These are phyloP conservation scores for Mythimna albipuncta DNA, from an alignment of 2,888 invertebrate species.

Conservation along the genomic window DNA sequence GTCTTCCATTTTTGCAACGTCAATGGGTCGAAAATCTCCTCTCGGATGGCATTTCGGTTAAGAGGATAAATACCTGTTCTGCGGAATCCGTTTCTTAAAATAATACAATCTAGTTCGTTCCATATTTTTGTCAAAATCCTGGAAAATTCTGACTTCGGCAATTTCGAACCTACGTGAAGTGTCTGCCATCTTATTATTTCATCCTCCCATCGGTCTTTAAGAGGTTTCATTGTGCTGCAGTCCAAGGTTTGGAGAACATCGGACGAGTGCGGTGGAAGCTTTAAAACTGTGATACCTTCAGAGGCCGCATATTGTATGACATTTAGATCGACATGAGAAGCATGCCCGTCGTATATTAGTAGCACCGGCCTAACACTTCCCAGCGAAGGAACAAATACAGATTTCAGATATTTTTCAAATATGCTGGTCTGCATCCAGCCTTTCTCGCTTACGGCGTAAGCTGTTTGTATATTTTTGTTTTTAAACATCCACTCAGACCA, in stretches of 20 bases:
- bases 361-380: slow-evolving; percentile 22
- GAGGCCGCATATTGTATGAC: slow-evolving; percentile 67
- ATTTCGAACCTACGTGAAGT: slow-evolving; percentile 54
- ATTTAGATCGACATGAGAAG: slow-evolving; percentile 54
- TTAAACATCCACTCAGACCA: slow-evolving; percentile 9
- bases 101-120: slow-evolving; percentile 24
- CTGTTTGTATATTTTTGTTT: slow-evolving; percentile 17
- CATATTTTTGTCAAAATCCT: slow-evolving; percentile 41
- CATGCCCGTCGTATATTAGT: slow-evolving; percentile 36
- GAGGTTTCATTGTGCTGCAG: slow-evolving; percentile 64
- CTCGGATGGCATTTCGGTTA: slow-evolving; percentile 27
- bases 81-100: slow-evolving; percentile 57
- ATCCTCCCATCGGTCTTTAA: slow-evolving; percentile 59
- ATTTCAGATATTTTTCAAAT: slow-evolving; percentile 65
- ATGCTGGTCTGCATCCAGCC: slow-evolving; percentile 60
- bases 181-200: slow-evolving; percentile 61
- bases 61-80: slow-evolving; percentile 56
- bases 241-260: slow-evolving; percentile 69
- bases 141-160: slow-evolving; percentile 18
- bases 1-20: slow-evolving; percentile 30
- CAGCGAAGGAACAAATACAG: slow-evolving; percentile 55
- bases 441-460: slow-evolving; percentile 18
- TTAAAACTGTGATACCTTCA: slow-evolving; percentile 65
- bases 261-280: slow-evolving; percentile 69
- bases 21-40: slow-evolving; percentile 31